Evolutionary conservation across 2,113 vertebrate genomes (phyloP), one percentile per base, ranked within the genome.

Genomic region (Engraulis encrasicolus): DNA sequence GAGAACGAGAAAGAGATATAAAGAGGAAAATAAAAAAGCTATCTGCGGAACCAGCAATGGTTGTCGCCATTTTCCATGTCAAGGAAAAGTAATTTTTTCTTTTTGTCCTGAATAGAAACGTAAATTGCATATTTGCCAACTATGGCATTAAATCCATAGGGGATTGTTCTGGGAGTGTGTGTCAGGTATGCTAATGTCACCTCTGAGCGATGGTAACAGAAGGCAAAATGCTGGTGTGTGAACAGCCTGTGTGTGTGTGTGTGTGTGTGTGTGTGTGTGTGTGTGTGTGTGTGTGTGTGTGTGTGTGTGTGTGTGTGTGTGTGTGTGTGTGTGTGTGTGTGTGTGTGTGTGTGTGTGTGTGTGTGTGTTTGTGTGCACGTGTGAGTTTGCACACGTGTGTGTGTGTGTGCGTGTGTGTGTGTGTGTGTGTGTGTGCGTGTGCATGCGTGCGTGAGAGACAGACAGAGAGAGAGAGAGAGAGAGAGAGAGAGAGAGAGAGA

Each of bases 11-110:
- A 6, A 9, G 12, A 11, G 50, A 54, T 27, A 14, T 17, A 74
- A 4, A 31, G 27, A 27, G 27, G n/a, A 15, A 27, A 17, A 18
- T 4, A 34, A 81, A 78, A 50, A 34, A 36, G 23, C 23, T 0
- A n/a, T 6, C 80, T 78, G 78, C 78, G 38, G 49, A 48, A 80
- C 54, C 83, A 88, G 87, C 84, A 86, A 84, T 34, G 27, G 66
- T 34, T 74, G 66, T 34, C 31, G 27, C 66, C 66, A 74, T 74
- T 34, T 74, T 74, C 66, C 66, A 14, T 74, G 66, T 74, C 66
- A 74, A 74, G 31, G 66, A 58, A 52, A 66, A 83, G 18, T 5
- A 3, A 78, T 40, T 81, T 74, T 20, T n/a, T 58, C 40, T 79
- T 85, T 49, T 31, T 40, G n/a, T 84, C 61, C 80, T 78, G 20